Evolutionary conservation across 2,888 invertebrate species (phyloP), one percentile per base, ranked within the genome.

Genomic region (Pristionchus mayeri): DNA sequence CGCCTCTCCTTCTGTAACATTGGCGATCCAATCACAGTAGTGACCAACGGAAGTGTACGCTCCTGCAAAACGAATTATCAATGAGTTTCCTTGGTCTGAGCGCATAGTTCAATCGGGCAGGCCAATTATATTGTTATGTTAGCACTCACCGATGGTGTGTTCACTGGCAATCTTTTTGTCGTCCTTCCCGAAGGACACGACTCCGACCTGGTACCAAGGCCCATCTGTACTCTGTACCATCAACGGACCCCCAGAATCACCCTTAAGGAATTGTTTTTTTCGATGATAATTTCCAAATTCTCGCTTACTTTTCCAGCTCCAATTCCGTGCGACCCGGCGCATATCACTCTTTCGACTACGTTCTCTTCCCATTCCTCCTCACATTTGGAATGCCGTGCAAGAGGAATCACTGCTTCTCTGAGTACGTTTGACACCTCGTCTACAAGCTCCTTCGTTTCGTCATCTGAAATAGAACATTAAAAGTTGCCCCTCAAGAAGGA

Each of bases 231-330:
- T 34, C 48, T 84, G 76, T 7, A 84, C 30, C 67, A 84, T 76
- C 2, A 84, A 30, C 3, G 84, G 84, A 34, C 84, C 84, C 4
- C 84, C 84, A 4, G 84, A 84, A 37, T 84, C 78, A 9, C 84
- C 84, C 78, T 84, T 30, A 80, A 80, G 9, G 24, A 27, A 57
- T 24, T 57, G 1, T 21, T 34, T 63, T 63, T 27, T 57, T 24
- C 27, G 7, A 16, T 21, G 54, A 54, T 7, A 44, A 71, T 76
- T 18, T 34, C 2, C n/a, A 50, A 84, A 27, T 48, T 34, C 30
- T 34, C 24, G 6, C 76, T 50, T 7, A 84, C 44, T 37, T 79
- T 21, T 34, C 84, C 54, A 34, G 52, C 37, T 7, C 71, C 71
- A 16, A 71, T 21, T n/a, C 71, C 40, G 1, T 71, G 6, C 40